Evolutionary conservation across 2,113 vertebrate genomes (phyloP), one percentile per base, ranked within the genome.

Genomic region (Cyrtonyx montezumae): DNA sequence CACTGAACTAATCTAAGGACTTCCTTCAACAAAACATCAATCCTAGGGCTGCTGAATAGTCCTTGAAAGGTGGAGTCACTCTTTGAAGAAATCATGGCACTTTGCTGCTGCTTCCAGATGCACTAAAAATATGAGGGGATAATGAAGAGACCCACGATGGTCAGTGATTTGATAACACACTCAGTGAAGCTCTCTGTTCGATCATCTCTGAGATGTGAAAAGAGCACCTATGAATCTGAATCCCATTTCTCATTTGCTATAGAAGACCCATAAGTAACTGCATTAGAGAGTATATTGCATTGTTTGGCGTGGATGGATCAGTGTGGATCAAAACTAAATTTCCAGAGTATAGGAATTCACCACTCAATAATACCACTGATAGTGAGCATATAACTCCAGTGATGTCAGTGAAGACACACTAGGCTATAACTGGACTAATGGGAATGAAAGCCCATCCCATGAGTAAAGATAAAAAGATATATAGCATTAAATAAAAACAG

Each of bases 401-500:
- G 43, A 71, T 88, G 76, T 73, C 90, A 65, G 53, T 30, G 18
- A 58, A 88, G 62, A 53, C 66, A 84, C n/a, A 76, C 40, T 46
- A 65, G 36, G 43, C 43, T 84, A 2, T 68, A 86, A 75, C 75
- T 85, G 75, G 61, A 78, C 56, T 75, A 94, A 95, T 36, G 79
- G 90, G 86, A 94, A 48, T 67, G 65, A 80, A 93, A 93, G 46
- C 43, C 6, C 14, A 80, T 90, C 87, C 82, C 68, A 71, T 56
- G 40, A 40, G 73, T 83, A 83, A 94, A 87, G 62, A 90, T 40
- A 80, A 71, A 87, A 53, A 94, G 43, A 95, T 84, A 90, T 53
- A 84, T 71, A 85, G 74, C 65, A 81, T 90, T 91, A 95, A 96
- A 96, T 96, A 96, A 93, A 94, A 94, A 85, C 8, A 90, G 87